Evolutionary conservation across 2,888 invertebrate genomes (phyloP).

Genomic region (Ectemnius lituratus): DNA sequence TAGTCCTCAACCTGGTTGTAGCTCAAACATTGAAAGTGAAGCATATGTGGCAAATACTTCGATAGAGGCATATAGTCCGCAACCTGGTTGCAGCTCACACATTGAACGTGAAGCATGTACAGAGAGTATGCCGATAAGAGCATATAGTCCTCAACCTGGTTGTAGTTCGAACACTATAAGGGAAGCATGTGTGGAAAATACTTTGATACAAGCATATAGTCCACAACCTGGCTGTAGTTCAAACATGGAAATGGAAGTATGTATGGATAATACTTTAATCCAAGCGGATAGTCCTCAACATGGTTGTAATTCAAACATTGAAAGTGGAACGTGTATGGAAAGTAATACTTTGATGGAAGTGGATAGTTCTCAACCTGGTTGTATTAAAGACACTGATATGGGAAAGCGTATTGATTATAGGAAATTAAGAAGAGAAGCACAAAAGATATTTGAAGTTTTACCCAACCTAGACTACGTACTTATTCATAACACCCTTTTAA

Average conservation of each 20-base stretch:
- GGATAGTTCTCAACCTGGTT: conserved; percentile 58
- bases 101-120: too few relatives aligned
- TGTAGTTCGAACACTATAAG: too few relatives aligned
- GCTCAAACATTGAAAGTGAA: too few relatives aligned
- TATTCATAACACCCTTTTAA: conserved; percentile 39
- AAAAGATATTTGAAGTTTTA: conserved; percentile 42
- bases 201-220: conserved; percentile 22
- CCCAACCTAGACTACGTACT: conserved; percentile 33
- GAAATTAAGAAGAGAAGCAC: conserved; percentile 28
- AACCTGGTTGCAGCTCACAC: too few relatives aligned
- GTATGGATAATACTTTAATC: neutral
- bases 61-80: too few relatives aligned
- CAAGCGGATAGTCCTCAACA: conserved; percentile 50
- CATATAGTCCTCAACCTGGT: too few relatives aligned
- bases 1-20: too few relatives aligned
- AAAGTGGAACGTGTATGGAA: neutral
- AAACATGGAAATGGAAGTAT: conserved; percentile 40
- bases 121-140: neutral
- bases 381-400: conserved; percentile 60
- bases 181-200: neutral
- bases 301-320: conserved; percentile 63
- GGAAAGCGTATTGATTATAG: neutral
- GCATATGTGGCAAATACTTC: neutral
- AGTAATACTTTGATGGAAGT: too few relatives aligned
- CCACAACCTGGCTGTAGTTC: conserved; percentile 64